Base-by-base conservation (phyloP, 2,797 vertebrate genomes). In the Myiothlypis chrysogaster region DNA sequence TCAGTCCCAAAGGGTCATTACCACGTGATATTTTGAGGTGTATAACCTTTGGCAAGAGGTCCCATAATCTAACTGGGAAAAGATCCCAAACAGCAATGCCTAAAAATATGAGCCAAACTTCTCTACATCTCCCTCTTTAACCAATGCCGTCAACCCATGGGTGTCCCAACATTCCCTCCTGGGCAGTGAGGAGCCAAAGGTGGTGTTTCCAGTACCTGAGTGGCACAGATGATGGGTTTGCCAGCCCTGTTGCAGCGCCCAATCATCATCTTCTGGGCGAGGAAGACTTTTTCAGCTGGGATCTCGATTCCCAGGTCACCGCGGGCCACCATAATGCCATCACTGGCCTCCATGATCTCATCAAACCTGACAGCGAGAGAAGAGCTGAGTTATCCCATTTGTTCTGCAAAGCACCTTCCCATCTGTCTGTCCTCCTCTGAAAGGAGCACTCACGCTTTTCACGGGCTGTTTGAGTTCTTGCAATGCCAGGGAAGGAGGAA, bases 241-340 rank as follows among this genome's bases (percentile, higher is more conserved):
- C 99, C 99, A 76, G 98, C 99, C 92, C 97, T 98, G 97, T 99
- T 99, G 98, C 99, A 99, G 61, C 99, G 98, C 13, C 99, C 99
- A 46, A 99, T 99, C 99, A 99, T 99, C 99, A 99, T 99, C 97
- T 99, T 99, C 97, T 99, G 99, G 64, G 99, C 99, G 0, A 99
- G 97, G 95, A 99, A 99, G 83, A 99, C 99, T 93, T 99, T 99
- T 94, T 99, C 99, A 65, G 99, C 99, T 0, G 99, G 99, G 96
- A 99, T 99, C 97, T 99, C 99, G 3, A 99, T 99, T 52, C 99
- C 99, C 68, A 99, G 97, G 90, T 99, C 99, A 61, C 99, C 99
- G 6, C 99, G 99, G 24, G 99, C 99, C 91, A 99, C 99, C 99
- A 99, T 99, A 96, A 99, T 99, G 69, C 99, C 99, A 92, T 99